phyloP scores from a whole-genome alignment of 1,140 invertebrate genomes.

The Panulirus ornatus region DNA sequence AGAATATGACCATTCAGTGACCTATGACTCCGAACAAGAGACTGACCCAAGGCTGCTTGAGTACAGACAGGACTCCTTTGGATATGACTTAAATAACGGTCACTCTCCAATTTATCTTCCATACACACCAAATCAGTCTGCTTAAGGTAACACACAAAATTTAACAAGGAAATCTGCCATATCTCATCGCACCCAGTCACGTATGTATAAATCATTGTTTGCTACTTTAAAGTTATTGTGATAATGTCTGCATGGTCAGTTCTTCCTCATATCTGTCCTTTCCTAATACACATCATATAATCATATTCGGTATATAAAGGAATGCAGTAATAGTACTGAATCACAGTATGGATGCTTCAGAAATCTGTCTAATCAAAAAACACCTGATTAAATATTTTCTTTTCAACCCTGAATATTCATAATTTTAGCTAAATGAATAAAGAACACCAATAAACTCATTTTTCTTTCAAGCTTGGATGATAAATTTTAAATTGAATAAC shows the following conservation, averaged over 20 bases:
- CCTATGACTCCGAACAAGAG: neutral
- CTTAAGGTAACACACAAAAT: constrained; percentile 36
- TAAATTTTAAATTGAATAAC: no score
- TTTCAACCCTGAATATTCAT: no score
- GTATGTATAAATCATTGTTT: constrained; percentile 43
- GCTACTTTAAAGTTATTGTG: neutral
- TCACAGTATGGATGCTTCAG: no score
- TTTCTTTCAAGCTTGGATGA: no score
- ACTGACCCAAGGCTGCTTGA: neutral
- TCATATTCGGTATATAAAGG: no score
- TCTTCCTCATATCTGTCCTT: neutral
- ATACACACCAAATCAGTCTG: constrained; percentile 32
- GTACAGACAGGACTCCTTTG: constrained; percentile 1
- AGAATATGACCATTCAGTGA: neutral
- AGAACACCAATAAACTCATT: no score
- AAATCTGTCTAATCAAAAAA: no score
- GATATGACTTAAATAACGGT: neutral
- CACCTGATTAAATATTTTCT: no score
- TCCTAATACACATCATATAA: neutral
- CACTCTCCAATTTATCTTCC: constrained; percentile 27
- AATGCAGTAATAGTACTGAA: no score
- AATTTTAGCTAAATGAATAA: no score
- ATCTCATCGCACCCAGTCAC: constrained; percentile 8
- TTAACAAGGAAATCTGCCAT: constrained; percentile 7
- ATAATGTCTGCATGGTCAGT: constrained; percentile 39